A percentile compares a stretch with the other conserved stretches of the same genome.
phyloP scores from a whole-genome alignment of 2,888 invertebrate genomes.

The Xestoiulus laeticollis region DNA sequence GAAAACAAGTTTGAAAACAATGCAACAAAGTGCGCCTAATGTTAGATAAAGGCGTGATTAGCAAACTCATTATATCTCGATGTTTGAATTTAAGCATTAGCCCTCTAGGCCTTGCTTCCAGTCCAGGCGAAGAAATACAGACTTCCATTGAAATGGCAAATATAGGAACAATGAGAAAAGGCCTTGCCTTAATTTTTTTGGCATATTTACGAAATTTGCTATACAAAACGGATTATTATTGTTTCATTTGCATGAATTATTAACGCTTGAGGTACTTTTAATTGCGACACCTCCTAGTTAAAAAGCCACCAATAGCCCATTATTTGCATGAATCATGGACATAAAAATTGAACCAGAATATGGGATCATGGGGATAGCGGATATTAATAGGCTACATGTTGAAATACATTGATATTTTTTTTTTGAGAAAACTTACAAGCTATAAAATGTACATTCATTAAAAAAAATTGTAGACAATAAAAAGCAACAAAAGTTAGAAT shows the following conservation, averaged over 20 bases:
- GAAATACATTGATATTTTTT: neutral
- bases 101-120: neutral
- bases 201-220: neutral
- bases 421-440: neutral
- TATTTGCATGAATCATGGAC: neutral
- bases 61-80: neutral
- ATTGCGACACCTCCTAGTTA: constrained; percentile 5
- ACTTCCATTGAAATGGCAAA: constrained; percentile 11
- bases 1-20: constrained; percentile 1
- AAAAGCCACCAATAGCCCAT: neutral
- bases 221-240: neutral
- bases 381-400: neutral
- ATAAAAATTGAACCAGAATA: neutral
- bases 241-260: constrained; percentile 35
- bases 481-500: too few species aligned
- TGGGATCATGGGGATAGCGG: neutral
- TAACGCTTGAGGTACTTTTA: neutral
- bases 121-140: neutral
- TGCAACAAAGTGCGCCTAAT: constrained; percentile 11
- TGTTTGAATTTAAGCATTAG: neutral
- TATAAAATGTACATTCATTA: too few species aligned
- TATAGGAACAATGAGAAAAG: neutral
- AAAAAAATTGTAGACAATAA: too few species aligned
- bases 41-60: constrained; percentile 14
- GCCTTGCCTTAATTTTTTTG: neutral